Evolutionary conservation across 2,888 invertebrate genomes (phyloP).

Genomic region (Barypeithes pellucidus): DNA sequence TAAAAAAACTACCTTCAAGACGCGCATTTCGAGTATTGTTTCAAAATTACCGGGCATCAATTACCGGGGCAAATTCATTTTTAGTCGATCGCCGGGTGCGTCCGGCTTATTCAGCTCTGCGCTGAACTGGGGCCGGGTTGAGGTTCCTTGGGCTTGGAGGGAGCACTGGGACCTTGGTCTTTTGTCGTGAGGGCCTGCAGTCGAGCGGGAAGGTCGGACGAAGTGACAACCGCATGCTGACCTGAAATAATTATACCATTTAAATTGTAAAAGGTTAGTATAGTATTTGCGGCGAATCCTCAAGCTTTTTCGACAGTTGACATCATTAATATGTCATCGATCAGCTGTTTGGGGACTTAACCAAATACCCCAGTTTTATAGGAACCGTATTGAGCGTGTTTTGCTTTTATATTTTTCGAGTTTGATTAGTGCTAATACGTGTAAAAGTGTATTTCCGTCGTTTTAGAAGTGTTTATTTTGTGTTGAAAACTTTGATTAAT

Average conservation of each 20-base stretch:
- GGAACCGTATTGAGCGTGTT: no score
- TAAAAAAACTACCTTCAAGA: slow-evolving; percentile 5
- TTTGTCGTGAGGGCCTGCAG: slow-evolving; percentile 81
- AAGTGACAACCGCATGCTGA: slow-evolving; percentile 80
- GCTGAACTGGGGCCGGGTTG: slow-evolving; percentile 61
- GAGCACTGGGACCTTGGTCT: slow-evolving; percentile 66
- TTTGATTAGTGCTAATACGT: no score
- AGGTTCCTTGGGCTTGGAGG: slow-evolving; percentile 58
- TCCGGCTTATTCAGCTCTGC: slow-evolving; percentile 45
- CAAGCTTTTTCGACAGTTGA: no score
- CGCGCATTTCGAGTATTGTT: slow-evolving; percentile 29
- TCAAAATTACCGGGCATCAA: slow-evolving; percentile 14
- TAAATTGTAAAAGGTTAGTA: no score
- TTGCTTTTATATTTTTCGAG: no score
- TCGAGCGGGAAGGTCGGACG: slow-evolving; percentile 84
- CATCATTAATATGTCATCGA: no score
- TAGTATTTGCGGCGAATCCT: no score
- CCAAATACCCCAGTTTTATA: no score
- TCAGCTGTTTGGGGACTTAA: no score
- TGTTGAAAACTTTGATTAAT: no score
- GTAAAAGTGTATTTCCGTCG: no score
- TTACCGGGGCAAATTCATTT: neutral
- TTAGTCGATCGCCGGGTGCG: neutral
- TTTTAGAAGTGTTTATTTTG: no score
- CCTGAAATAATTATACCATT: slow-evolving; percentile 75